phyloP scores from a whole-genome alignment of 2,797 vertebrate genomes.

The Tadarida brasiliensis region DNA sequence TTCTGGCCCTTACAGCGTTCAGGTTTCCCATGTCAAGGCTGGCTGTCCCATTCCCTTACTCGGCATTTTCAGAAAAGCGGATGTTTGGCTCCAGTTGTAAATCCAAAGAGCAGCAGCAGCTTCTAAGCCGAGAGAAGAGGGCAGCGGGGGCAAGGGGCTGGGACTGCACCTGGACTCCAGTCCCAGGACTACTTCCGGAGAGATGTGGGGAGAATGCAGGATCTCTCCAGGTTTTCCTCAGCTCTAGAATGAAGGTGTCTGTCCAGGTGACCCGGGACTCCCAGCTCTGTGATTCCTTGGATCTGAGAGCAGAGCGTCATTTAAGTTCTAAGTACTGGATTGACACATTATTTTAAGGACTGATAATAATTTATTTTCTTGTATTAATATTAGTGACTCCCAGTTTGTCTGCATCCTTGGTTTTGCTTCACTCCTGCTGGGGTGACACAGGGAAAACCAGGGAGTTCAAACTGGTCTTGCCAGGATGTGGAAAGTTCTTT shows the following conservation, averaged over 20 bases:
- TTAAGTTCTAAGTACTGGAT: neutral
- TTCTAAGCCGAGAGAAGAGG: neutral
- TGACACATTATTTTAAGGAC: neutral
- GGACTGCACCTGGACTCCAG: neutral
- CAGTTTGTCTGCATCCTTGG: neutral
- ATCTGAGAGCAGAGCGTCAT: neutral
- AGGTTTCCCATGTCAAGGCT: neutral
- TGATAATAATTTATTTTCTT: neutral
- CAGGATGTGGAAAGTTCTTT: neutral
- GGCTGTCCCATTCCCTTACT: neutral
- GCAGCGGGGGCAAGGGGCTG: accelerated
- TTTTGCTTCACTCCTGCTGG: neutral
- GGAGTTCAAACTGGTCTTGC: neutral
- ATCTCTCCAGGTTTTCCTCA: neutral
- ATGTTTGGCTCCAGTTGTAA: neutral
- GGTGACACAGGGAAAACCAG: neutral
- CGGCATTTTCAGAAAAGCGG: neutral
- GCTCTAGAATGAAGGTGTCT: neutral
- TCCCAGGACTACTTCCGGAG: neutral
- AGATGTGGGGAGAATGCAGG: neutral
- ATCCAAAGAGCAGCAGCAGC: neutral
- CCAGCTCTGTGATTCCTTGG: neutral
- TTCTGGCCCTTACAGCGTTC: neutral
- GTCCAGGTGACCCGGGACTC: neutral
- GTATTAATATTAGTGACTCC: neutral